A percentile compares a stretch with the other conserved stretches of the same genome.
Evolutionary conservation across 2,797 vertebrate species (phyloP).

Genomic region (Intellagama lesueurii): DNA sequence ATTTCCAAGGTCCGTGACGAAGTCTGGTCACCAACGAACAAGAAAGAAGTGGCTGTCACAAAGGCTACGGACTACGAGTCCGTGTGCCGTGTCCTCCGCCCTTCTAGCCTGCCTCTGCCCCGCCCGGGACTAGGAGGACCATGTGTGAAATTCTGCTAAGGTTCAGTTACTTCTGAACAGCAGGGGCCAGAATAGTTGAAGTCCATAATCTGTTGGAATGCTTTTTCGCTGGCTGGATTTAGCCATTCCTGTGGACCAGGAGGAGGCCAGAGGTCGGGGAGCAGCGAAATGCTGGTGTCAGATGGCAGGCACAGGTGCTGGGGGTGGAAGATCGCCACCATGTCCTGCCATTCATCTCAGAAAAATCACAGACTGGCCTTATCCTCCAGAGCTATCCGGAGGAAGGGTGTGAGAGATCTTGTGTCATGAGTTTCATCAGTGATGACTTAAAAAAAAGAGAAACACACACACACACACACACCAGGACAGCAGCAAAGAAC

Average conservation of each 20-base stretch:
- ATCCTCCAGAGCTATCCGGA: conserved; percentile 52
- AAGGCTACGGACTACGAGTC: conserved; percentile 22
- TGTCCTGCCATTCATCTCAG: conserved; percentile 50
- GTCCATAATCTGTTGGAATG: conserved; percentile 75
- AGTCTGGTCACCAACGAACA: conserved; percentile 56
- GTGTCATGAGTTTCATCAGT: background rate
- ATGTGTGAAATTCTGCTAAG: conserved; percentile 70
- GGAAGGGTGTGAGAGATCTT: background rate
- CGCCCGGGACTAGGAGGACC: conserved; percentile 60
- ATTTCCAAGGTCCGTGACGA: conserved; percentile 24
- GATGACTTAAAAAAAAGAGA: too few relatives aligned
- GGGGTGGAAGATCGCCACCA: conserved; percentile 41
- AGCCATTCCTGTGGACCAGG: conserved; percentile 28
- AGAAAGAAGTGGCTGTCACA: conserved; percentile 55
- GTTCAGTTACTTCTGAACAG: conserved; percentile 74
- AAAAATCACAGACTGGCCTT: conserved; percentile 62
- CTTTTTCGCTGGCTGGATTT: conserved; percentile 61
- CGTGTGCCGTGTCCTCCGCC: background rate
- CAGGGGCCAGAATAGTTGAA: conserved; percentile 68
- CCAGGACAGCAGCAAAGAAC: background rate
- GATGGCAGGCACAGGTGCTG: conserved; percentile 76
- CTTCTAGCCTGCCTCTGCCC: conserved; percentile 4
- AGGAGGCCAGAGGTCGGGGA: conserved; percentile 51
- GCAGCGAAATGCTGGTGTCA: conserved; percentile 67
- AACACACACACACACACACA: too few relatives aligned